A percentile compares a stretch with the other conserved stretches of the same genome.
Evolutionary conservation across 2,113 vertebrate species (phyloP).

Genomic region (Pituophis catenifer): DNA sequence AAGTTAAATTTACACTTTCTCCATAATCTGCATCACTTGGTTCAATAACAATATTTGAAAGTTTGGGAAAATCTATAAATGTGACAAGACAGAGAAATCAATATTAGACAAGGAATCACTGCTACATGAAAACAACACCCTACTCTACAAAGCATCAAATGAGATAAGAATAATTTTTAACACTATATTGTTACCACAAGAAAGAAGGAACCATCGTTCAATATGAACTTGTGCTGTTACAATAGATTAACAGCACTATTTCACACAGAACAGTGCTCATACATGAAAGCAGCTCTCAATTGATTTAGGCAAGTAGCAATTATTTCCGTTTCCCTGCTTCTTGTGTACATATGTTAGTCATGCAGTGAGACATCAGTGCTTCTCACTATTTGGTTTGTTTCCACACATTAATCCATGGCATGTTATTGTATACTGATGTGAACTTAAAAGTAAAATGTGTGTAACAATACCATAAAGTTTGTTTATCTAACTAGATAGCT

Average conservation of each 20-base stretch:
- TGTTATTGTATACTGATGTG: neutral
- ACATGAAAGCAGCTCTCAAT: neutral
- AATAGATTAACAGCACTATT: neutral
- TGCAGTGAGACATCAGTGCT: neutral
- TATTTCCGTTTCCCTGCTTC: neutral
- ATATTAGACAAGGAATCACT: neutral
- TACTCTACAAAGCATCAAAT: neutral
- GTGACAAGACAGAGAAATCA: neutral
- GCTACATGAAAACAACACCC: neutral
- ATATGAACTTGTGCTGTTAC: neutral
- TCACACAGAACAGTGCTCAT: neutral
- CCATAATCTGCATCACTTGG: slow-evolving; percentile 7
- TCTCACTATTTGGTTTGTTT: neutral
- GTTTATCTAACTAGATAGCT: too few species aligned
- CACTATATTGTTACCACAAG: neutral
- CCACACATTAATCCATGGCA: neutral
- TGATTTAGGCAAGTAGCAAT: neutral
- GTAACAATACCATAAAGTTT: neutral
- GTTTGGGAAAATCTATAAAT: slow-evolving; percentile 19
- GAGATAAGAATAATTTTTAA: neutral
- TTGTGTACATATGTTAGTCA: neutral
- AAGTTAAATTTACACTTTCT: slow-evolving; percentile 2
- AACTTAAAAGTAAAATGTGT: neutral
- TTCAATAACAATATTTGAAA: slow-evolving; percentile 12
- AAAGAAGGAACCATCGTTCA: neutral